These are phyloP conservation scores for Ectemnius continuus DNA, from an alignment of 2,888 invertebrate species.

Conservation along the genomic window DNA sequence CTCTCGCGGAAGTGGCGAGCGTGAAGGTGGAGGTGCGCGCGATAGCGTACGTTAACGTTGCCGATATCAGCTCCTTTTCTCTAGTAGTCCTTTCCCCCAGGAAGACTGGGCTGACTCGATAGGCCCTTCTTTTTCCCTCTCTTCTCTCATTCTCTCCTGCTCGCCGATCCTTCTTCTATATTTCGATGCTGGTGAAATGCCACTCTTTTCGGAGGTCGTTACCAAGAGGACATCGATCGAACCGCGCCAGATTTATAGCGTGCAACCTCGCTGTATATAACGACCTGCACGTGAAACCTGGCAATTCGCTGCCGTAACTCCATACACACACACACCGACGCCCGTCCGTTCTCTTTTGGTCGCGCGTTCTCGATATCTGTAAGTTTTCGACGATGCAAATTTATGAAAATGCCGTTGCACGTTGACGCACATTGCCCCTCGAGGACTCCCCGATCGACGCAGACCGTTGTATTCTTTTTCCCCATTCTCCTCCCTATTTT, in stretches of 20 bases:
- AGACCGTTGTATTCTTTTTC: too few relatives aligned
- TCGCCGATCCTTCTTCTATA: background rate
- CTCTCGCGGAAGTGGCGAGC: background rate
- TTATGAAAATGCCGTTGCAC: too few relatives aligned
- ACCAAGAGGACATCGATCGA: constrained; percentile 58
- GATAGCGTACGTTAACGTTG: background rate
- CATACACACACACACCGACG: too few relatives aligned
- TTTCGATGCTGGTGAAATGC: constrained; percentile 27
- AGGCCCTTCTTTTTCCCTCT: background rate
- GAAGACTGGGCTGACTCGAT: background rate
- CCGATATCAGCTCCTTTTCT: background rate
- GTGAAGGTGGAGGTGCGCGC: background rate
- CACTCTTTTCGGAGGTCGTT: constrained; percentile 46
- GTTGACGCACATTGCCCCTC: too few relatives aligned
- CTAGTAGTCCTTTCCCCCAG: background rate
- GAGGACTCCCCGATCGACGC: too few relatives aligned
- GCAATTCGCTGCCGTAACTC: constrained; percentile 10
- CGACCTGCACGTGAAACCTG: constrained; percentile 14
- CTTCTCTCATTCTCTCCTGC: background rate
- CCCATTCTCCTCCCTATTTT: too few relatives aligned
- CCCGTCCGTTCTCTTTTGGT: too few relatives aligned
- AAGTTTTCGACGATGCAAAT: background rate
- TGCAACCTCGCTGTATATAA: constrained; percentile 50
- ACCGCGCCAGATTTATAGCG: constrained; percentile 48
- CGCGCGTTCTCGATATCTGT: background rate